Base-by-base conservation (phyloP, 2,797 vertebrate species). In the Alauda arvensis region DNA sequence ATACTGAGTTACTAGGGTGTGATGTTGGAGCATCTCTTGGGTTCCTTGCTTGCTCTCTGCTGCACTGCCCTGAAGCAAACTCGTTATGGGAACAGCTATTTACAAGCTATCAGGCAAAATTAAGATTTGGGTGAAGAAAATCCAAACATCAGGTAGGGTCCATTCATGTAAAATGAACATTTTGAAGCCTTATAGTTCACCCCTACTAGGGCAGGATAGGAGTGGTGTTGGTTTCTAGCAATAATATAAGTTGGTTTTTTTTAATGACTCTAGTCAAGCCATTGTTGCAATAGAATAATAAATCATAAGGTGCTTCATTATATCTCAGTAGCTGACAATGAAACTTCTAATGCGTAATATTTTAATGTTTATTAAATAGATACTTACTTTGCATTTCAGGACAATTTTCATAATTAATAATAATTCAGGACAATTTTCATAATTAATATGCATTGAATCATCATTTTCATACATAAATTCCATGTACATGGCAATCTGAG, bases 61-160 rank as follows among this genome's bases (percentile, higher is more conserved):
- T 66, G 69, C 28, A 17, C 57, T 10, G n/a, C 65, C 43, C 68
- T 65, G 75, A 74, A 51, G 49, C 29, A 76, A 62, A 85, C 84
- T 75, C 4, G 94, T 95, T 91, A 98, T 98, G 97, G 98, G 97
- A 97, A 97, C 97, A 91, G 97, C 97, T 78, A 95, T 98, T 84
- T 98, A 97, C 95, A 98, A 98, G 95, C 96, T 98, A 89, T 97
- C 97, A 18, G 91, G 94, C 92, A 98, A 98, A 98, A 96, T 98
- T 87, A 97, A 95, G 57, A 97, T 97, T 83, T 94, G 95, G 68
- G 92, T 98, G 95, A 98, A 95, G 95, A 98, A 97, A 95, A 97
- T 93, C 46, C 95, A 95, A 51, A 88, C 87, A 96, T 96, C 98
- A 93, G 85, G 85, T 92, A 95, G 86, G 91, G 49, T 49, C n/a